Conservation (phyloP, 2,113 vertebrate species). For the Piaya cayana region DNA sequence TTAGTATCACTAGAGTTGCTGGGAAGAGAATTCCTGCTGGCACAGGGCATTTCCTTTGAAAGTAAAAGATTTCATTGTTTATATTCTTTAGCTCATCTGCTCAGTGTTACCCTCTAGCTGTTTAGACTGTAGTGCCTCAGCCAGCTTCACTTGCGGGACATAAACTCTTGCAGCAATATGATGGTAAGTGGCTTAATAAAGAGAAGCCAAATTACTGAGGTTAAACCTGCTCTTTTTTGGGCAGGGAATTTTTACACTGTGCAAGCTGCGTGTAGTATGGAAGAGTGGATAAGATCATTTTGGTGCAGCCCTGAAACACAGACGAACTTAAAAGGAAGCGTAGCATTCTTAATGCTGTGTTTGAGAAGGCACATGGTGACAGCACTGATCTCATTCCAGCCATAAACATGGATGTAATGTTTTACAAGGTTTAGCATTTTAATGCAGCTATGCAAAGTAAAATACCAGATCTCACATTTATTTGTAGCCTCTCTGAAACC, state of each 20-base stretch:
- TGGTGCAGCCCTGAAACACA: background rate
- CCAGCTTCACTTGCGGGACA: background rate
- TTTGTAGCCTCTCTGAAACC: background rate
- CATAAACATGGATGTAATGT: background rate
- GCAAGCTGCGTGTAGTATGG: background rate
- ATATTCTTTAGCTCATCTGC: constrained; percentile 3
- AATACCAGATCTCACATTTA: background rate
- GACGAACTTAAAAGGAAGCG: background rate
- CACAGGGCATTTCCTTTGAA: background rate
- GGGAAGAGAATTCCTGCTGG: background rate
- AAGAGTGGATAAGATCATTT: background rate
- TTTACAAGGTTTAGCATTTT: background rate
- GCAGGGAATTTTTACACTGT: background rate
- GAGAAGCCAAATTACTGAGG: background rate
- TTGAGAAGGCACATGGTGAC: background rate
- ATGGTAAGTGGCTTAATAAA: background rate
- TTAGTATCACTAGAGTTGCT: background rate
- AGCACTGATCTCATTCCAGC: background rate
- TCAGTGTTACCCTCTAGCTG: background rate
- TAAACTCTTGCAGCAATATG: background rate
- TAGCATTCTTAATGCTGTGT: background rate
- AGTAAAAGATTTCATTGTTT: background rate
- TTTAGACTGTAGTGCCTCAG: background rate
- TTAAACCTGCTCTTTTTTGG: background rate
- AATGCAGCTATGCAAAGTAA: background rate